phyloP scores from a whole-genome alignment of 1,140 invertebrate species.

The Schlechtendalia chinensis region DNA sequence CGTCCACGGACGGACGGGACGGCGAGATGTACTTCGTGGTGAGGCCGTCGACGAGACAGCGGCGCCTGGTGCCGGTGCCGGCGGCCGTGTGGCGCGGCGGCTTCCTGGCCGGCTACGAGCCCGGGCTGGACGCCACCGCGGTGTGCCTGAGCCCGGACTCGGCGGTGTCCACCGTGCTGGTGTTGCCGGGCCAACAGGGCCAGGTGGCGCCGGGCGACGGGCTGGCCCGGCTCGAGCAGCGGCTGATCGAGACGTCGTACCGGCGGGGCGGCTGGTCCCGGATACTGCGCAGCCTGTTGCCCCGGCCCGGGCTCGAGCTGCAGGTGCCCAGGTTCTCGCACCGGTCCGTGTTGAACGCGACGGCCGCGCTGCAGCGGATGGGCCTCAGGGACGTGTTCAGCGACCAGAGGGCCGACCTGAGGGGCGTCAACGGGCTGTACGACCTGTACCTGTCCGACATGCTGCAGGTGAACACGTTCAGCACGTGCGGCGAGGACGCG shows the following conservation, averaged over 20 bases:
- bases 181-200: constrained; percentile 75
- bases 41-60: constrained; percentile 71
- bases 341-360: constrained; percentile 74
- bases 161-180: constrained; percentile 71
- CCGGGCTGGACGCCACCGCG: constrained; percentile 75
- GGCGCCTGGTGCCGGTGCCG: constrained; percentile 75
- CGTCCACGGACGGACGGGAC: constrained; percentile 70
- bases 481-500: constrained; percentile 73
- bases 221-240: constrained; percentile 68
- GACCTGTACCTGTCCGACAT: constrained; percentile 76
- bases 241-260: constrained; percentile 65
- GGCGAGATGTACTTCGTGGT: constrained; percentile 83
- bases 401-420: constrained; percentile 70
- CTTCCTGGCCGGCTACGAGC: constrained; percentile 79
- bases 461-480: constrained; percentile 74
- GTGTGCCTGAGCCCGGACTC: constrained; percentile 70
- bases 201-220: constrained; percentile 72
- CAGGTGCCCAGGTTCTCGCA: constrained; percentile 81
- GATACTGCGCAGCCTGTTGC: constrained; percentile 69
- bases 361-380: constrained; percentile 72
- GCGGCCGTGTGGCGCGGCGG: constrained; percentile 73
- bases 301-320: constrained; percentile 70
- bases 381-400: constrained; percentile 75
- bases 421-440: constrained; percentile 74
- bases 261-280: constrained; percentile 71